Base-by-base conservation (phyloP, 2,113 vertebrate species). In the Menidia beryllina region DNA sequence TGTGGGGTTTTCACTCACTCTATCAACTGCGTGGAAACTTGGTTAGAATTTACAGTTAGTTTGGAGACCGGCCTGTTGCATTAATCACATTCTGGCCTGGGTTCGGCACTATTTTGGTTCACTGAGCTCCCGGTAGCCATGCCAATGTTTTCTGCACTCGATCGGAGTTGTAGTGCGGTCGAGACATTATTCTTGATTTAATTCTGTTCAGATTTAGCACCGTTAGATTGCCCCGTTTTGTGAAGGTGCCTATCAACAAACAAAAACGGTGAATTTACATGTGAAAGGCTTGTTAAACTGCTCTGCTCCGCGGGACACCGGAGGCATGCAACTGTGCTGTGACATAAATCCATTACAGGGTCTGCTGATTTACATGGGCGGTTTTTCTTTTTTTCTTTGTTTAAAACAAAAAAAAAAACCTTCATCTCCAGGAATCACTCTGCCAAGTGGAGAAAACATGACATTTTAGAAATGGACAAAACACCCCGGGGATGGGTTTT, bases 391-490 rank as follows among this genome's bases (percentile, higher is more conserved):
- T 63, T 68, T 15, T 17, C 19, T 19, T 5, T 3, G 24, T 27
- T 51, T 56, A 21, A 63, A 13, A 52, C 50, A 45, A n/a, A n/a
- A n/a, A n/a, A n/a, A n/a, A n/a, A n/a, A n/a, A n/a, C n/a, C n/a
- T 57, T 54, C 30, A 15, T 41, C 19, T 30, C 23, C 15, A 20
- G 20, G 27, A 24, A 7, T 79, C 48, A 34, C 17, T 41, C 57
- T 39, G 47, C 20, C 60, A 61, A 3, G 24, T 50, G 20, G 48
- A 75, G 72, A 66, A 60, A 83, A 78, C 70, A 56, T 34, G 24
- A 45, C 50, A 24, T 71, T 83, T 69, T 75, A 47, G 82, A 57
- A 75, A 79, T 59, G 63, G 60, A 61, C 58, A 51, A 66, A 82
- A 24, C 24, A 15, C 65, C 52, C 48, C 8, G 0, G 20, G 60